Percentiles rank a stretch among this genome's conserved stretches.
phyloP scores from a whole-genome alignment of 2,888 invertebrate genomes.

The Mesoligia furuncula region DNA sequence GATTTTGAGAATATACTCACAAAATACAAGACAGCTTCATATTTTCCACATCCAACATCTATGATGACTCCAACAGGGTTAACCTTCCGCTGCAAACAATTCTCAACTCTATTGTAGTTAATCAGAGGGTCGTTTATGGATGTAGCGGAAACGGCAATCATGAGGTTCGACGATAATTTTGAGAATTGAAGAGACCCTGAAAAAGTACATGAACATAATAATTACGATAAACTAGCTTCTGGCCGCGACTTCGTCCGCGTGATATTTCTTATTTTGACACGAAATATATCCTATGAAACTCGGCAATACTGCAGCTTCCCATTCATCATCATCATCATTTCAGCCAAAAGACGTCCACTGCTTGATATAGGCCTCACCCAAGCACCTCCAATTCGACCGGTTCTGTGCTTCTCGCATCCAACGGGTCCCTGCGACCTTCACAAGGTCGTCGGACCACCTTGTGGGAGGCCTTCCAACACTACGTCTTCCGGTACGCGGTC shows the following conservation, averaged over 20 bases:
- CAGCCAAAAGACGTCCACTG: no score
- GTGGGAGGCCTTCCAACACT: no score
- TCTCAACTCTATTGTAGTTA: slow-evolving; percentile 30
- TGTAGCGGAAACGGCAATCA: slow-evolving; percentile 62
- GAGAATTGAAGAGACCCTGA: slow-evolving; percentile 67
- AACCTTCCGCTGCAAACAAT: slow-evolving; percentile 59
- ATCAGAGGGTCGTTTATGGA: slow-evolving; percentile 28
- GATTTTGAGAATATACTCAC: slow-evolving; percentile 67
- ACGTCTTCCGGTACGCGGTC: no score
- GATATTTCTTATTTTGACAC: no score
- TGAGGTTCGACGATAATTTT: slow-evolving; percentile 55
- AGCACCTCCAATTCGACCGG: no score
- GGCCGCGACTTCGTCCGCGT: not conserved
- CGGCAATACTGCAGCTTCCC: no score
- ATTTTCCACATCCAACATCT: slow-evolving; percentile 61
- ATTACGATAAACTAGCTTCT: not conserved
- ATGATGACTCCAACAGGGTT: slow-evolving; percentile 56
- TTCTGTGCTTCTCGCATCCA: no score
- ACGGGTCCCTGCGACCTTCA: no score
- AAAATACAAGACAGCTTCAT: slow-evolving; percentile 66
- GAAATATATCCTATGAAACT: no score
- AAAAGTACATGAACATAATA: slow-evolving; percentile 4
- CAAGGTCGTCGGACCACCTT: no score
- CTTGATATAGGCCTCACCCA: no score
- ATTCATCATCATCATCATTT: no score